phyloP scores from a whole-genome alignment of 2,888 invertebrate genomes.

The Drosophila dives region DNA sequence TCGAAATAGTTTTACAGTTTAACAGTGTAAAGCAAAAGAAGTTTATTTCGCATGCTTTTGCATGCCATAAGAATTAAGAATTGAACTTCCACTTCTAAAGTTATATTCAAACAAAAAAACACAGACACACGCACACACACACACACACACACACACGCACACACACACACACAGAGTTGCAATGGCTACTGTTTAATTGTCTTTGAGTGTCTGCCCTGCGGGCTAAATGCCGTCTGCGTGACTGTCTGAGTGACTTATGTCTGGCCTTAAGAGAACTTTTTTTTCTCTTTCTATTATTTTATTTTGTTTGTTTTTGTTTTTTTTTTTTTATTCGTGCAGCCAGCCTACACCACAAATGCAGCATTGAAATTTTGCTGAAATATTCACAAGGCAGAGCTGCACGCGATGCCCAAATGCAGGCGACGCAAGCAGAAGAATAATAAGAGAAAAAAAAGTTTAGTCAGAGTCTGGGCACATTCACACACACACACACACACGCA shows the following conservation, averaged over 20 bases:
- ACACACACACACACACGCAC: constrained; percentile 20
- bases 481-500: constrained; percentile 22
- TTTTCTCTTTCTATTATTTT: not conserved
- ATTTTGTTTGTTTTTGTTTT: not conserved
- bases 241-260: constrained; percentile 81
- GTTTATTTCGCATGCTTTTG: not conserved
- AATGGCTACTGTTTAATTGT: constrained; percentile 69
- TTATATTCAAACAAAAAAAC: constrained; percentile 20
- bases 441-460: constrained; percentile 35
- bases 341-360: constrained; percentile 67
- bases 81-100: constrained; percentile 3
- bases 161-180: constrained; percentile 14
- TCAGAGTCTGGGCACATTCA: constrained; percentile 60
- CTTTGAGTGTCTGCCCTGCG: constrained; percentile 55
- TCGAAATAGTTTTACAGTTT: not conserved
- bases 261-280: constrained; percentile 67
- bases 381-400: constrained; percentile 45
- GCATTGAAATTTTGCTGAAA: constrained; percentile 67
- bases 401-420: constrained; percentile 61
- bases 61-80: constrained; percentile 2
- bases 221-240: constrained; percentile 37
- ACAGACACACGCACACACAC: constrained; percentile 16
- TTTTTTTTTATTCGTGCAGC: not conserved
- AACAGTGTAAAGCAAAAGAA: not conserved
- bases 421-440: constrained; percentile 3